Percentiles rank a stretch among this genome's conserved stretches.
Evolutionary conservation across 2,113 vertebrate species (phyloP).

Genomic region (Sterrhoptilus dennistouni): DNA sequence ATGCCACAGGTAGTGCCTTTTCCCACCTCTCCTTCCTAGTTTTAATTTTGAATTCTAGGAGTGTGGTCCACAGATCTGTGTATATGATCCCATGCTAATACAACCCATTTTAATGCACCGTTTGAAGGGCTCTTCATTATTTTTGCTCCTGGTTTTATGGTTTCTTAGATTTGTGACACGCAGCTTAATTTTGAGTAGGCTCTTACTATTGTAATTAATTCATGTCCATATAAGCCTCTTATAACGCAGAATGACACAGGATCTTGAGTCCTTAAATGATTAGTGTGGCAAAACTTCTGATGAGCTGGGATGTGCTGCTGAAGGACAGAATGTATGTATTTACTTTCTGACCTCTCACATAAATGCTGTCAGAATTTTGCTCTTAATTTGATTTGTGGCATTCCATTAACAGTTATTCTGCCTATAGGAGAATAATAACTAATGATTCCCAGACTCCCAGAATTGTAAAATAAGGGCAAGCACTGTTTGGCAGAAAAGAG

Average conservation of each 20-base stretch:
- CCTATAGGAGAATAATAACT: constrained; percentile 9
- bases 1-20: not conserved
- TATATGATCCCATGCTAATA: not conserved
- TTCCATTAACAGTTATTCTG: constrained; percentile 53
- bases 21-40: not conserved
- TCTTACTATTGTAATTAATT: not conserved
- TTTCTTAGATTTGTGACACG: not conserved
- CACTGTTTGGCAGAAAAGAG: constrained; percentile 12
- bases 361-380: constrained; percentile 12
- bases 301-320: not conserved
- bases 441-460: constrained; percentile 32
- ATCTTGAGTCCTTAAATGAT: not conserved
- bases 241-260: not conserved
- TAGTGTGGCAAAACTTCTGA: not conserved
- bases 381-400: constrained; percentile 28
- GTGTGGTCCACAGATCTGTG: not conserved
- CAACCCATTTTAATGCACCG: not conserved
- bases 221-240: not conserved
- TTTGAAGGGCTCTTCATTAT: not conserved
- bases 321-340: constrained; percentile 13
- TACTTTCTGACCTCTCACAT: constrained; percentile 10
- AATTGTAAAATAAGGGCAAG: constrained; percentile 8
- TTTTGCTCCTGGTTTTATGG: not conserved
- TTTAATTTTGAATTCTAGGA: not conserved
- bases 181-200: not conserved